These are phyloP conservation scores for Amblyopsis rosae DNA, from an alignment of 2,113 vertebrate genomes.

Conservation along the genomic window DNA sequence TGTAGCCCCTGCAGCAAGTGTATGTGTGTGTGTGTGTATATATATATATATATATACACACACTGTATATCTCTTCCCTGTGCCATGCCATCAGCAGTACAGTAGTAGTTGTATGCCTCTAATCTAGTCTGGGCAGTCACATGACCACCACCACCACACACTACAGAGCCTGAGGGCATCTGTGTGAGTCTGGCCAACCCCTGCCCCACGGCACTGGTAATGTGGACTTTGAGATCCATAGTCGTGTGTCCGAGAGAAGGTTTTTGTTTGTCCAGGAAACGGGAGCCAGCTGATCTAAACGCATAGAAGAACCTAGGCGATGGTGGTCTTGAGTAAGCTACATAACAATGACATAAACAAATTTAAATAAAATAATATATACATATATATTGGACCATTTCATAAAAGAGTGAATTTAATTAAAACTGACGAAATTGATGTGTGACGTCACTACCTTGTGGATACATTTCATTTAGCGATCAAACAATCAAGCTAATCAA, in stretches of 20 bases:
- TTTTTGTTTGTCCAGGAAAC: slow-evolving; percentile 55
- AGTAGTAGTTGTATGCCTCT: too few species aligned
- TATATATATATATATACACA: too few species aligned
- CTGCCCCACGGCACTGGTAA: slow-evolving; percentile 26
- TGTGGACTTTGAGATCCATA: slow-evolving; percentile 65
- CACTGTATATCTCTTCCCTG: slow-evolving; percentile 27
- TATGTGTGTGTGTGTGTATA: slow-evolving; percentile 53
- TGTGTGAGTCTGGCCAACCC: slow-evolving; percentile 42
- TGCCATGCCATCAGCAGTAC: slow-evolving; percentile 37
- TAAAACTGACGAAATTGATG: neutral
- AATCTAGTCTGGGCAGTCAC: too few species aligned
- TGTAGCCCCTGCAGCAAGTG: slow-evolving; percentile 57
- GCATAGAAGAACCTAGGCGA: neutral
- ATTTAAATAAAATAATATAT: too few species aligned
- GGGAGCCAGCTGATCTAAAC: slow-evolving; percentile 32
- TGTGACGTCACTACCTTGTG: neutral
- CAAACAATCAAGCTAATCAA: slow-evolving; percentile 47
- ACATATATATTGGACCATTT: neutral
- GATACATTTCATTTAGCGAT: slow-evolving; percentile 10
- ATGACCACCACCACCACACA: neutral
- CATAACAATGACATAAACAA: neutral
- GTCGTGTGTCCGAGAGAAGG: slow-evolving; percentile 44
- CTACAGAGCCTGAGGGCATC: neutral
- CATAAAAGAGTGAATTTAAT: neutral
- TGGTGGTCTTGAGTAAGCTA: too few species aligned